A percentile compares a stretch with the other conserved stretches of the same genome.
These are phyloP conservation scores for Stegodyphus mimosarum DNA, from an alignment of 1,140 invertebrate genomes.

Conservation along the genomic window DNA sequence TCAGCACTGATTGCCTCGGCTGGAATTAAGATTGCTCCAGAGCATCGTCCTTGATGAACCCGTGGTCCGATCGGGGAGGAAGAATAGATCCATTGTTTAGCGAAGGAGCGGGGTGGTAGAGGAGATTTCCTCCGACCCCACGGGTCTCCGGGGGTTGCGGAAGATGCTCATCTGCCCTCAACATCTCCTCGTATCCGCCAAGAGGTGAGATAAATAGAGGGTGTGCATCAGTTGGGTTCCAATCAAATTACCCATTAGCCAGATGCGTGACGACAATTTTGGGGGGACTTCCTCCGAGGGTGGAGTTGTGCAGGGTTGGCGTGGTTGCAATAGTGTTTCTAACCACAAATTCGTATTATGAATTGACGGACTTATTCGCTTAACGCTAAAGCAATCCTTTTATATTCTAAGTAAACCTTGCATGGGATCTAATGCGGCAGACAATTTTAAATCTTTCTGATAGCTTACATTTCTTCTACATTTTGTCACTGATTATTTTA, in stretches of 20 bases:
- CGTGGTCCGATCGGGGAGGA: slow-evolving; percentile 26
- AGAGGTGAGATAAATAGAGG: slow-evolving; percentile 30
- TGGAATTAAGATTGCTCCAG: slow-evolving; percentile 49
- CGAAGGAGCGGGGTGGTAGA: not conserved
- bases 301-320: too few relatives aligned
- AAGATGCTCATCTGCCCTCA: slow-evolving; percentile 48
- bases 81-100: slow-evolving; percentile 54
- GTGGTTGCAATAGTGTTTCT: too few relatives aligned
- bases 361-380: too few relatives aligned
- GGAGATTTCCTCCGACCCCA: not conserved
- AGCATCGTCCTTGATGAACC: slow-evolving; percentile 47
- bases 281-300: too few relatives aligned
- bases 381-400: too few relatives aligned
- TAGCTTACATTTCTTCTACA: too few relatives aligned
- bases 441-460: too few relatives aligned
- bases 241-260: slow-evolving; percentile 46
- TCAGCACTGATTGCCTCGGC: slow-evolving; percentile 45
- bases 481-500: too few relatives aligned
- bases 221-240: slow-evolving; percentile 21
- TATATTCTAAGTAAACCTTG: too few relatives aligned
- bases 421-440: too few relatives aligned
- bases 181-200: slow-evolving; percentile 16
- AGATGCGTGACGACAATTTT: slow-evolving; percentile 8
- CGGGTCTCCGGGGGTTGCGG: slow-evolving; percentile 6
- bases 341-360: too few relatives aligned